These are phyloP conservation scores for Axinella damicornis DNA, from an alignment of 37 sponge, comb jelly and placozoan species.

Conservation along the genomic window DNA sequence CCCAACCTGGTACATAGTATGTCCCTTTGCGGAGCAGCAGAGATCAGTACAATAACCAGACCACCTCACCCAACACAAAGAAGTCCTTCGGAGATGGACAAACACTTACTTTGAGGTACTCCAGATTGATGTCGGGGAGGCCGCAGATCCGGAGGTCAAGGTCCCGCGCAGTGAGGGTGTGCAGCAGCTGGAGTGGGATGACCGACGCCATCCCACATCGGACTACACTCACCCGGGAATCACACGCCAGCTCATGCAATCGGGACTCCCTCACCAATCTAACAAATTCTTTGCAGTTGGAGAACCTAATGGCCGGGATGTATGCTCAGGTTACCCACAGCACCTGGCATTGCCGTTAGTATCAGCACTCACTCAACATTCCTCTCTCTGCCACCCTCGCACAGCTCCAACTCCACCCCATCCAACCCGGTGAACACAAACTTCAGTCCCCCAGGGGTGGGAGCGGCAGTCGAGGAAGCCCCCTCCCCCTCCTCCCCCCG, in stretches of 20 bases:
- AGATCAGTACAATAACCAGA: no score
- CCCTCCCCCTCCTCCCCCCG: constrained; percentile 33
- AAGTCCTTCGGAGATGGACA: no score
- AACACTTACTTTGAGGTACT: constrained; percentile 87
- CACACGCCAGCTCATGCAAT: constrained; percentile 71
- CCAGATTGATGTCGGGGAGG: constrained; percentile 80
- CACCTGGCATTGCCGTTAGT: not conserved
- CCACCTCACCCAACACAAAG: no score
- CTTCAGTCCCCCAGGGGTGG: not conserved
- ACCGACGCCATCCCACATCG: constrained; percentile 90
- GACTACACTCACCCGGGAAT: constrained; percentile 60
- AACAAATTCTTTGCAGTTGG: constrained; percentile 76
- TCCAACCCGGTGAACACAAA: constrained; percentile 50
- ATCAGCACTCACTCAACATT: constrained; percentile 72
- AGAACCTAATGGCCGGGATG: constrained; percentile 41
- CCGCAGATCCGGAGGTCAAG: constrained; percentile 91
- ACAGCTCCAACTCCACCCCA: constrained; percentile 68
- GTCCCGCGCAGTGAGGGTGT: constrained; percentile 76
- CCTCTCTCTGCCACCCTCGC: constrained; percentile 56
- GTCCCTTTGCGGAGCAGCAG: constrained; percentile 51
- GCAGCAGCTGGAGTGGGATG: constrained; percentile 85
- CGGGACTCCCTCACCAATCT: constrained; percentile 52
- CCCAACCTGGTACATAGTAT: constrained; percentile 96
- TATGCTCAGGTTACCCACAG: not conserved
- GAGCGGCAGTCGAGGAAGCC: not conserved